These are phyloP conservation scores for Netelia melanura DNA, from an alignment of 2,888 invertebrate species.

Conservation along the genomic window DNA sequence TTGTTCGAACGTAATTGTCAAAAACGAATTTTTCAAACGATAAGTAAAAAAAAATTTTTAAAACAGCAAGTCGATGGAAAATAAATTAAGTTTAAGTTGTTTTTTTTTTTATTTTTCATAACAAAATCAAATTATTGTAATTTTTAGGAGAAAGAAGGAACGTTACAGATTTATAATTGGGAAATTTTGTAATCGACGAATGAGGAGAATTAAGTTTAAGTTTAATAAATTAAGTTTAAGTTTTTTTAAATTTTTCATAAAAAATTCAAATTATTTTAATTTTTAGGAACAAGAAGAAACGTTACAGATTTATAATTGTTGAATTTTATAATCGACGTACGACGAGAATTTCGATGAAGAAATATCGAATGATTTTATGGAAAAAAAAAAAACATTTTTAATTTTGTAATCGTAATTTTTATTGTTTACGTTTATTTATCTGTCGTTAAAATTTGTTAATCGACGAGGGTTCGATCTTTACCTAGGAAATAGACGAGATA, in stretches of 20 bases:
- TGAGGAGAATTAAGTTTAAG: neutral
- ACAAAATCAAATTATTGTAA: neutral
- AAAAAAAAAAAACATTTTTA: neutral
- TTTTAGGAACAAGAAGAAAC: neutral
- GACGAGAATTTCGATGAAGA: neutral
- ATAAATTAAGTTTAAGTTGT: neutral
- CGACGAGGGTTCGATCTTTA: too few species aligned
- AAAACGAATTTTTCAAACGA: neutral
- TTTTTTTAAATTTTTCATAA: neutral
- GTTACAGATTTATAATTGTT: neutral
- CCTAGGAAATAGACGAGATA: neutral
- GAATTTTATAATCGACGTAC: neutral
- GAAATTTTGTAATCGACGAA: neutral
- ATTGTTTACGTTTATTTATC: neutral
- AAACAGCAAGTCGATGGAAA: too few species aligned
- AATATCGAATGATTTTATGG: neutral
- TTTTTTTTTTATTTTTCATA: neutral
- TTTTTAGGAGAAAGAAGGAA: neutral
- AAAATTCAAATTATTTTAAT: neutral
- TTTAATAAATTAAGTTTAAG: neutral
- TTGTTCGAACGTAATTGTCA: neutral
- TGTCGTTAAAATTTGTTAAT: neutral
- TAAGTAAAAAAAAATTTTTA: neutral
- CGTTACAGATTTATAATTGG: neutral
- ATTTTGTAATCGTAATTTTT: neutral